Evolutionary conservation across 2,113 vertebrate species (phyloP).

Genomic region (Mus pahari): DNA sequence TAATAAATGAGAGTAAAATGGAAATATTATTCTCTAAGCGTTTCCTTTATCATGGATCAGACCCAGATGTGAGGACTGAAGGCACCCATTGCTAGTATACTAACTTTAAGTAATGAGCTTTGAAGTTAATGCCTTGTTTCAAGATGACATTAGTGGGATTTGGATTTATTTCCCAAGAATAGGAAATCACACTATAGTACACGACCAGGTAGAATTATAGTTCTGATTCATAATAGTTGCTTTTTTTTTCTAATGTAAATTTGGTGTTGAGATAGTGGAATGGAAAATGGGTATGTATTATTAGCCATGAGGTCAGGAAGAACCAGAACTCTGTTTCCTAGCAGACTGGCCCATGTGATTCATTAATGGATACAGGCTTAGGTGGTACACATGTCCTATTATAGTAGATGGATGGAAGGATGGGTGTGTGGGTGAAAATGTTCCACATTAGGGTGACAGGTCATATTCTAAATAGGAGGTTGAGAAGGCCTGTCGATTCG

Average conservation of each 20-base stretch:
- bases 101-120: not conserved
- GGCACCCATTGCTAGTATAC: not conserved
- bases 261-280: not conserved
- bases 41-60: not conserved
- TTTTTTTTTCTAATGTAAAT: not conserved
- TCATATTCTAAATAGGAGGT: not conserved
- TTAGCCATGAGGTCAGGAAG: not conserved
- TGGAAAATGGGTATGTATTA: not conserved
- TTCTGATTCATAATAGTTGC: not conserved
- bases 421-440: not conserved
- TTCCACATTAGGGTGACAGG: not conserved
- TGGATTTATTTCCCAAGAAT: not conserved
- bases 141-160: not conserved
- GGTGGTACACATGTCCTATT: not conserved
- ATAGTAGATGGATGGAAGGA: not conserved
- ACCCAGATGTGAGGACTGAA: not conserved
- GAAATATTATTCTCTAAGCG: not conserved
- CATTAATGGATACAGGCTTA: rapidly evolving
- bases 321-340: not conserved
- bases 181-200: not conserved
- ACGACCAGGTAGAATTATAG: not conserved
- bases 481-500: not conserved
- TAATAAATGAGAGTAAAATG: not conserved
- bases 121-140: not conserved
- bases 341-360: not conserved